A percentile compares a stretch with the other conserved stretches of the same genome.
Conservation (phyloP, 2,113 vertebrate genomes). For the Prochilodus magdalenae region DNA sequence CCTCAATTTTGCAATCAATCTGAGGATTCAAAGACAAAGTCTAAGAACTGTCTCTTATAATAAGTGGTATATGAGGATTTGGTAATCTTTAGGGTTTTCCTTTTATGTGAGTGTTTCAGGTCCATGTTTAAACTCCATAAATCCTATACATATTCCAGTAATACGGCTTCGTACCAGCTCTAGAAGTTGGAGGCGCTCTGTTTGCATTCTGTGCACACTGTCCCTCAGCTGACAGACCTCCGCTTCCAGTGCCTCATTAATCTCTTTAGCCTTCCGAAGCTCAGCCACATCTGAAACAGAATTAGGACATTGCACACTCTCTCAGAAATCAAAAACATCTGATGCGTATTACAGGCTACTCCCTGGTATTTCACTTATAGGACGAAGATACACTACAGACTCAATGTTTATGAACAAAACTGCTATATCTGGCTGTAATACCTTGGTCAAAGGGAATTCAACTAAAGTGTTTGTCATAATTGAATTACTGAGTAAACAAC, state of each 20-base stretch:
- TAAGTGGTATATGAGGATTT: too few relatives aligned
- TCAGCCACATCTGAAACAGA: slow-evolving; percentile 73
- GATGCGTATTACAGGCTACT: too few relatives aligned
- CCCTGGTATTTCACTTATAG: too few relatives aligned
- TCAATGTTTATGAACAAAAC: too few relatives aligned
- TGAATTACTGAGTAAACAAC: too few relatives aligned
- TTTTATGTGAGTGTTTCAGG: too few relatives aligned
- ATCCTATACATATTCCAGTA: background rate
- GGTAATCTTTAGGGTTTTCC: too few relatives aligned
- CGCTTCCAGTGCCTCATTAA: slow-evolving; percentile 77
- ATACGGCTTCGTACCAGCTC: slow-evolving; percentile 69
- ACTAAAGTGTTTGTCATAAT: too few relatives aligned
- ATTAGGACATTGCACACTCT: background rate
- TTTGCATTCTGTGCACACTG: slow-evolving; percentile 75
- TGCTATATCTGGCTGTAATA: too few relatives aligned
- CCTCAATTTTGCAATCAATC: background rate
- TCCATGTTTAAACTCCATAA: background rate
- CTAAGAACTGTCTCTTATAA: too few relatives aligned
- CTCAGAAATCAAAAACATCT: background rate
- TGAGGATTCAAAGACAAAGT: background rate
- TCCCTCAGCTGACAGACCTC: slow-evolving; percentile 80
- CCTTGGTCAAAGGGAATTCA: too few relatives aligned
- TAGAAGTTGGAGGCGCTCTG: slow-evolving; percentile 76
- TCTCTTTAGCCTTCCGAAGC: slow-evolving; percentile 79
- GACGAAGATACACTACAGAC: too few relatives aligned